These are phyloP conservation scores for Nebria ingens DNA, from an alignment of 1,140 invertebrate genomes.

Conservation along the genomic window DNA sequence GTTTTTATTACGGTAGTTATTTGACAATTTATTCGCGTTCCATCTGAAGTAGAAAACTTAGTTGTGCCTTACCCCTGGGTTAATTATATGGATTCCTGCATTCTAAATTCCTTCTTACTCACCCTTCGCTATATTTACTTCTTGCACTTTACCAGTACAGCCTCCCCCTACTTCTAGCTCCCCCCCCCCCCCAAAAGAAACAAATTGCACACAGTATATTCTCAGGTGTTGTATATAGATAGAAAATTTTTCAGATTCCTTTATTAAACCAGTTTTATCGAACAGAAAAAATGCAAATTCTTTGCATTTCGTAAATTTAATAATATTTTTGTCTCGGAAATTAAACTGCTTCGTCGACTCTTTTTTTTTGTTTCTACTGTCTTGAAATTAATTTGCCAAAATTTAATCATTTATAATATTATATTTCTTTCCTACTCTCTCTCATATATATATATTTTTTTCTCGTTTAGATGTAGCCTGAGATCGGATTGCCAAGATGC, in stretches of 20 bases:
- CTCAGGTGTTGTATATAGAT: neutral
- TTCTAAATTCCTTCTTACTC: constrained; percentile 18
- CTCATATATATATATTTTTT: constrained; percentile 7
- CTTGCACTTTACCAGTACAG: constrained; percentile 14
- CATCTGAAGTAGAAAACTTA: too few species aligned
- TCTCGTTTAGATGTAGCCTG: constrained; percentile 63
- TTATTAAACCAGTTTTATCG: neutral
- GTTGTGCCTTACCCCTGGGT: constrained; percentile 15
- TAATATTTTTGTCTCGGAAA: neutral
- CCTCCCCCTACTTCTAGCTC: constrained; percentile 7
- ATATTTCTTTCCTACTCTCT: too few species aligned
- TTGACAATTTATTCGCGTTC: constrained; percentile 20
- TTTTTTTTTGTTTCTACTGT: neutral
- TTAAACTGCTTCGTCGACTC: neutral
- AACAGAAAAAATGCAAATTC: neutral
- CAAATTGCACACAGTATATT: neutral
- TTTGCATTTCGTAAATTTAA: neutral
- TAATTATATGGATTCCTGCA: constrained; percentile 21
- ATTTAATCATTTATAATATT: neutral
- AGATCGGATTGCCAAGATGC: constrained; percentile 85
- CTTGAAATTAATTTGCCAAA: neutral
- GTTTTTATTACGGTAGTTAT: constrained; percentile 16
- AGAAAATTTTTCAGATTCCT: neutral
- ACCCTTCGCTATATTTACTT: too few species aligned
- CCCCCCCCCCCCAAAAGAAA: neutral